Evolutionary conservation across 2,797 vertebrate genomes (phyloP).

Genomic region (Hemibagrus guttatus): DNA sequence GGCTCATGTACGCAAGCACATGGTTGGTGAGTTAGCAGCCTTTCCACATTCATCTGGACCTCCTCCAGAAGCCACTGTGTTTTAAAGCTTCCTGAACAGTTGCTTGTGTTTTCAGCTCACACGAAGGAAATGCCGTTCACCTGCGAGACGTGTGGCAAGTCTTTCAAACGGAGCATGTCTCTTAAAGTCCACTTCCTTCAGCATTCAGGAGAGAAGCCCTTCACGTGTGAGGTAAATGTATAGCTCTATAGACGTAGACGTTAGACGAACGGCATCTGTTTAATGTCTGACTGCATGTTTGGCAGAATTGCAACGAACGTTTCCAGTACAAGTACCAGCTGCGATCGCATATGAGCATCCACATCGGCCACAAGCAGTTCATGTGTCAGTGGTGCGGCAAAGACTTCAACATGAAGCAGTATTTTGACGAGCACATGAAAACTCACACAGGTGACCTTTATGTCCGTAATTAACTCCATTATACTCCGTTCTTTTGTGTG

Average conservation of each 20-base stretch:
- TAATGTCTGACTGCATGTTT: background rate
- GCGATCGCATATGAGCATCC: conserved; percentile 82
- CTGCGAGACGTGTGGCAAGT: conserved; percentile 95
- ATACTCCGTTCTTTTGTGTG: background rate
- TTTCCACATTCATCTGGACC: background rate
- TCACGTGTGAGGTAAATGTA: conserved; percentile 88
- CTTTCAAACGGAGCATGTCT: conserved; percentile 97
- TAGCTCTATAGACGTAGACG: no score
- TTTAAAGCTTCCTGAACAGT: conserved; percentile 5
- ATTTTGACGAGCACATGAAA: conserved; percentile 85
- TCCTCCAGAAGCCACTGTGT: background rate
- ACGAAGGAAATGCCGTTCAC: conserved; percentile 99
- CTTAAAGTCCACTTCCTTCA: conserved; percentile 95
- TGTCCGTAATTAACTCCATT: no score
- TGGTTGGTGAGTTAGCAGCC: conserved; percentile 91
- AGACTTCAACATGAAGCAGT: conserved; percentile 87
- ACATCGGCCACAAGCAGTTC: conserved; percentile 85
- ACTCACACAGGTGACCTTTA: conserved; percentile 75
- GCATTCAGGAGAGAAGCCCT: conserved; percentile 95
- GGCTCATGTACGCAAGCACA: conserved; percentile 98
- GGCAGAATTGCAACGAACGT: conserved; percentile 83
- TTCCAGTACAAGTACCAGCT: conserved; percentile 85
- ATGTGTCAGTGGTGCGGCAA: conserved; percentile 86
- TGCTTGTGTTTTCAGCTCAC: conserved; percentile 76
- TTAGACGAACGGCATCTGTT: background rate